These are phyloP conservation scores for Bombylius discolor DNA, from an alignment of 2,888 invertebrate species.

Conservation along the genomic window DNA sequence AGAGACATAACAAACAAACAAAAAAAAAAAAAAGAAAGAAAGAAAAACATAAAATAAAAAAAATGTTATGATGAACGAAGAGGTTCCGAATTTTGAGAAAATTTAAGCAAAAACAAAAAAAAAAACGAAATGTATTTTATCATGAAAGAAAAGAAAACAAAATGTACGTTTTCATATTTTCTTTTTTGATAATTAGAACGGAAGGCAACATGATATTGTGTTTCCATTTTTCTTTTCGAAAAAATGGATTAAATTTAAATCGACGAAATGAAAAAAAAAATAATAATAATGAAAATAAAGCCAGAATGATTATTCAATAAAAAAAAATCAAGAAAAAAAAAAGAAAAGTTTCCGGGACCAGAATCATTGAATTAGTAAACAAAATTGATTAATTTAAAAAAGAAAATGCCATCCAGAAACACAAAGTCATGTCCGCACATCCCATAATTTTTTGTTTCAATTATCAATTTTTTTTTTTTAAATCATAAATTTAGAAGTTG, in stretches of 20 bases:
- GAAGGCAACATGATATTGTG: slow-evolving; percentile 9
- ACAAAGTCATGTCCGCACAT: slow-evolving; percentile 7
- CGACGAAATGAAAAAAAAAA: neutral
- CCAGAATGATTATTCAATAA: too few species aligned
- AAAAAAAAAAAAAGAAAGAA: neutral
- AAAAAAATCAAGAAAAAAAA: too few species aligned
- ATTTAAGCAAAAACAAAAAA: too few species aligned
- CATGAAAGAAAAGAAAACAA: neutral
- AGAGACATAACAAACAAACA: neutral
- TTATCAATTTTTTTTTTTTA: too few species aligned
- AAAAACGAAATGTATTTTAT: too few species aligned
- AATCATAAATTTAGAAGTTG: too few species aligned
- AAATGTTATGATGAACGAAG: too few species aligned
- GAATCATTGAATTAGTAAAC: too few species aligned
- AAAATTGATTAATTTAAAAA: too few species aligned
- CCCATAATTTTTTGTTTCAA: neutral
- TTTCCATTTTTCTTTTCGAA: neutral
- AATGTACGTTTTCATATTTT: neutral
- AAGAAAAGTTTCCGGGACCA: neutral
- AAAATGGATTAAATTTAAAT: neutral
- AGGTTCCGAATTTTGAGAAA: too few species aligned
- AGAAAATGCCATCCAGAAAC: slow-evolving; percentile 3
- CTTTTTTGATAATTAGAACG: neutral
- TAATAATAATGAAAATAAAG: neutral
- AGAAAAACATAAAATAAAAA: neutral